Evolutionary conservation across 2,797 vertebrate genomes (phyloP).

Genomic region (Ceyx erithaca): DNA sequence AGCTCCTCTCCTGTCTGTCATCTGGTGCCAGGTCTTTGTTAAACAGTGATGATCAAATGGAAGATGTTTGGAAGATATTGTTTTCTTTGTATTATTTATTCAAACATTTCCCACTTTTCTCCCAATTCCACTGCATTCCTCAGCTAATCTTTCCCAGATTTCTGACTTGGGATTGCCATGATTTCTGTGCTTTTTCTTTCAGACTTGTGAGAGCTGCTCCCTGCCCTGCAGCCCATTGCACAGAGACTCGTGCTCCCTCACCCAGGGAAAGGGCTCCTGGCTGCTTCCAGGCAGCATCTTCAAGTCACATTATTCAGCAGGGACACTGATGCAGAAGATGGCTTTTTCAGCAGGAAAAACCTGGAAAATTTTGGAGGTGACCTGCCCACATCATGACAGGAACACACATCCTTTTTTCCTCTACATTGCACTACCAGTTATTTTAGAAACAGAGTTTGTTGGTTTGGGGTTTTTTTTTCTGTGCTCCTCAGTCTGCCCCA

Average conservation of each 20-base stretch:
- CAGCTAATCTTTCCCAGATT: not conserved
- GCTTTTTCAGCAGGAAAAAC: not conserved
- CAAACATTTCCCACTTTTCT: not conserved
- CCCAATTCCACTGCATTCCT: not conserved
- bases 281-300: not conserved
- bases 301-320: fast-evolving
- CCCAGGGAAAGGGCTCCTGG: not conserved
- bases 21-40: not conserved
- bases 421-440: not conserved
- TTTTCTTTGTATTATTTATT: not conserved
- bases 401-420: not conserved
- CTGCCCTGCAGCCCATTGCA: not conserved
- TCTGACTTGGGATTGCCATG: not conserved
- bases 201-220: not conserved
- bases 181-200: not conserved
- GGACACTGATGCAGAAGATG: too few relatives aligned
- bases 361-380: not conserved
- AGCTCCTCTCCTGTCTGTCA: not conserved
- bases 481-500: not conserved
- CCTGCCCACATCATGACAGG: not conserved
- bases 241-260: fast-evolving
- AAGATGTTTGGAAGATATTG: not conserved
- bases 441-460: not conserved
- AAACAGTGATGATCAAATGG: not conserved
- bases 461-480: not conserved